These are phyloP conservation scores for Centrocercus urophasianus DNA, from an alignment of 2,113 vertebrate species.

Conservation along the genomic window DNA sequence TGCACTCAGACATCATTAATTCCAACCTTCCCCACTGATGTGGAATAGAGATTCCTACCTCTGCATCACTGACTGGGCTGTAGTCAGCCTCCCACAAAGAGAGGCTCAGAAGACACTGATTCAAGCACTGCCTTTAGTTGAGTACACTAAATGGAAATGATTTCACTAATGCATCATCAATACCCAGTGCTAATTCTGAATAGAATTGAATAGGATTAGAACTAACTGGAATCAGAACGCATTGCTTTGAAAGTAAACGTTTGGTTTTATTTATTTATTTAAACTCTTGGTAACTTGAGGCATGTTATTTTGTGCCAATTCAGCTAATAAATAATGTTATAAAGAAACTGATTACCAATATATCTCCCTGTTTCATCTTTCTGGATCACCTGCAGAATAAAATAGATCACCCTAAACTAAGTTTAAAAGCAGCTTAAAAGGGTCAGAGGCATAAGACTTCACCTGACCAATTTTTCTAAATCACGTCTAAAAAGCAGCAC, in stretches of 20 bases:
- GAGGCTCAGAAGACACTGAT: not conserved
- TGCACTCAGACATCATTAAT: fast-evolving
- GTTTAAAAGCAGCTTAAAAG: not conserved
- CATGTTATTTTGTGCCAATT: not conserved
- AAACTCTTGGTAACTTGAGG: not conserved
- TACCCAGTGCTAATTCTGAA: not conserved
- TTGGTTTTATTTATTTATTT: not conserved
- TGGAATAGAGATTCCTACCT: not conserved
- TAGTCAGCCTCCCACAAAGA: not conserved
- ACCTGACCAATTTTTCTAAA: not conserved
- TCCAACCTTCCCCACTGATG: not conserved
- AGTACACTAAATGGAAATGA: not conserved
- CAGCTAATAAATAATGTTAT: not conserved
- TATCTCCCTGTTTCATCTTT: not conserved
- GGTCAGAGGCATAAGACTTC: not conserved
- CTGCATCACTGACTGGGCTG: not conserved
- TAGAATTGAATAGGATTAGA: not conserved
- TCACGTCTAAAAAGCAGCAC: not conserved
- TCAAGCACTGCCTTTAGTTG: fast-evolving
- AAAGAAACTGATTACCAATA: not conserved
- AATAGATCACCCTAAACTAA: not conserved
- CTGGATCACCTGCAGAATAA: not conserved
- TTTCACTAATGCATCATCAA: fast-evolving
- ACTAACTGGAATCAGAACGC: not conserved
- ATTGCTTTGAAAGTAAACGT: not conserved